A percentile compares a stretch with the other conserved stretches of the same genome.
phyloP scores from a whole-genome alignment of 2,113 vertebrate genomes.

The Stictonetta naevosa region DNA sequence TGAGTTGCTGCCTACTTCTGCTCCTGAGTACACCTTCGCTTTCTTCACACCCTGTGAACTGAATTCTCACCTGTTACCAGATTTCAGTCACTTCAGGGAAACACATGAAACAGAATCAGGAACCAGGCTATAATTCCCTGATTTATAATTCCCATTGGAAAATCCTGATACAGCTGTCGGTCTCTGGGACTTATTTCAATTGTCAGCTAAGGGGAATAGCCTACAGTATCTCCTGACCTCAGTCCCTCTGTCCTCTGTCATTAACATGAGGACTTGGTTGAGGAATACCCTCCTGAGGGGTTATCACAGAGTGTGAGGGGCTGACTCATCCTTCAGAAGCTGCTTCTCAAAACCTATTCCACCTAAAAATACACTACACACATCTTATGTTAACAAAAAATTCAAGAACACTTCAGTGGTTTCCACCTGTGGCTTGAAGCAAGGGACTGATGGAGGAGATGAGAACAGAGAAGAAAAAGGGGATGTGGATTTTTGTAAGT shows the following conservation, averaged over 20 bases:
- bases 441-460: background rate
- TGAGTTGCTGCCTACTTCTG: background rate
- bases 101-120: background rate
- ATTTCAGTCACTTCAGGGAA: background rate
- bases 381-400: background rate
- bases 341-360: background rate
- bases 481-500: conserved; percentile 4
- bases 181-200: background rate
- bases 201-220: background rate
- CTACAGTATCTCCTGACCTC: background rate
- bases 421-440: background rate
- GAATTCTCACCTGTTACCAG: background rate
- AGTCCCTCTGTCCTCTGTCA: background rate
- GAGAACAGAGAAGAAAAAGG: background rate
- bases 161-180: background rate
- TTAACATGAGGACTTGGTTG: background rate
- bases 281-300: background rate
- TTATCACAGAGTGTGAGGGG: background rate
- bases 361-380: background rate
- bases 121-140: background rate
- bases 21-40: background rate
- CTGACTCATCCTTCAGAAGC: background rate
- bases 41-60: background rate
- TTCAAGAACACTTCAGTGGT: background rate
- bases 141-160: background rate